Evolutionary conservation across 1,140 invertebrate species (phyloP).

Genomic region (Diorhabda elongata): DNA sequence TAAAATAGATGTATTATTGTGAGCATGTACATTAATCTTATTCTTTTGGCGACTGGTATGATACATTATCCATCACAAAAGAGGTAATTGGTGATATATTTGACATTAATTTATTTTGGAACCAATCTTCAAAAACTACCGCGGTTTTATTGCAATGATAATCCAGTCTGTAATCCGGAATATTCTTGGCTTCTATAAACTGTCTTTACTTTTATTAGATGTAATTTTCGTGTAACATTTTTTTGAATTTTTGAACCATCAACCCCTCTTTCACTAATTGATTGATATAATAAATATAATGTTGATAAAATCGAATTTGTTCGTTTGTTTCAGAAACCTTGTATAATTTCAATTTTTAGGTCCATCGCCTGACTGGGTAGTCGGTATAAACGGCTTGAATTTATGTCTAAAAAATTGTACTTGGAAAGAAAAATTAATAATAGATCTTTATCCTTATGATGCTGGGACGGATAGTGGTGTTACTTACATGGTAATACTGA

Average conservation of each 20-base stretch:
- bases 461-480: conserved; percentile 91
- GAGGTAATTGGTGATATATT: no score
- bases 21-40: no score
- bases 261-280: neutral
- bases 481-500: conserved; percentile 77
- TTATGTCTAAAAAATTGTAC: conserved; percentile 84
- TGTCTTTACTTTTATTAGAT: no score
- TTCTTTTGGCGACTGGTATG: no score
- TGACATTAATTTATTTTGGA: no score
- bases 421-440: conserved; percentile 73
- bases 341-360: conserved; percentile 47
- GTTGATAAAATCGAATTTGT: neutral
- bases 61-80: no score
- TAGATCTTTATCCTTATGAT: conserved; percentile 92
- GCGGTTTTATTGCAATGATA: no score
- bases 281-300: neutral
- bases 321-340: neutral
- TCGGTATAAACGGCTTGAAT: conserved; percentile 83
- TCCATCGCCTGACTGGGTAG: conserved; percentile 94
- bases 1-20: no score
- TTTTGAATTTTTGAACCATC: neutral
- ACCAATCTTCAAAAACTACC: no score
- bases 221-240: no score
- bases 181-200: no score
- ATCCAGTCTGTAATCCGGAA: no score